These are phyloP conservation scores for Martes martes DNA, from an alignment of 2,113 vertebrate genomes.

Conservation along the genomic window DNA sequence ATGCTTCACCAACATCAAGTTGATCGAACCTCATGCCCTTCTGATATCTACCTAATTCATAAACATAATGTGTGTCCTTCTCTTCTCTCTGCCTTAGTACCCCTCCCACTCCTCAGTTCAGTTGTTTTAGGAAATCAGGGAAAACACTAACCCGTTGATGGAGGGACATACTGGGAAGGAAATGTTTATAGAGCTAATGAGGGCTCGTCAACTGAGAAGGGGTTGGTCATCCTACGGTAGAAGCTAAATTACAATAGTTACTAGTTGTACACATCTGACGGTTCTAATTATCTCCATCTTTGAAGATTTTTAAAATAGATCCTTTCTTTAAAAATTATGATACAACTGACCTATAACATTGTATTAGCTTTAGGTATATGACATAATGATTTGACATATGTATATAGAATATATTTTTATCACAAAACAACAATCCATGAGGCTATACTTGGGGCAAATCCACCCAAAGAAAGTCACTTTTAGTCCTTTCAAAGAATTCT, in stretches of 20 bases:
- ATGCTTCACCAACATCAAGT: not conserved
- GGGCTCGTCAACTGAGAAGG: not conserved
- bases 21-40: not conserved
- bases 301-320: not conserved
- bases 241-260: not conserved
- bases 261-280: not conserved
- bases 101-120: not conserved
- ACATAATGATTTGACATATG: not conserved
- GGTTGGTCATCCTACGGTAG: not conserved
- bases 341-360: not conserved
- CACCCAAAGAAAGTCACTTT: not conserved
- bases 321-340: not conserved
- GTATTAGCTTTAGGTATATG: not conserved
- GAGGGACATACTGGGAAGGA: not conserved
- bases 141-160: not conserved
- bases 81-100: not conserved
- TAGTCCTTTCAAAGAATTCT: slow-evolving; percentile 13
- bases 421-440: not conserved
- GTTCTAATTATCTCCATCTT: not conserved
- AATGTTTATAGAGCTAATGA: not conserved
- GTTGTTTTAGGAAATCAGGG: not conserved
- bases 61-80: not conserved
- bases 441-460: not conserved
- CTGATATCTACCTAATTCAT: not conserved
- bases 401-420: not conserved